A percentile compares a stretch with the other conserved stretches of the same genome.
Evolutionary conservation across 1,140 invertebrate genomes (phyloP).

Genomic region (Drosophila parvula): DNA sequence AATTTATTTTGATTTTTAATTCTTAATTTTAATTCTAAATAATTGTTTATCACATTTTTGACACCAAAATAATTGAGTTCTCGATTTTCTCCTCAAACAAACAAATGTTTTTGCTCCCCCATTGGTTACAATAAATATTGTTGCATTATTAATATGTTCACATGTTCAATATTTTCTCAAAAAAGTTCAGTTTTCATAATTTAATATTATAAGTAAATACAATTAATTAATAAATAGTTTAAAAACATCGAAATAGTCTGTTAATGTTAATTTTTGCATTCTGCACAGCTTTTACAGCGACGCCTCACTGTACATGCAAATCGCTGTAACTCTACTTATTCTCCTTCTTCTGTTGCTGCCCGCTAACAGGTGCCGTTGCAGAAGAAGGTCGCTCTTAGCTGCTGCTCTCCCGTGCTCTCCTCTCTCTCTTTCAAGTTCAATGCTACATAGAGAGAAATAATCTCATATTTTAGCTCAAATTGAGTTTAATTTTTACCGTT

Average conservation of each 20-base stretch:
- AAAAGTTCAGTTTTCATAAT: too few species aligned
- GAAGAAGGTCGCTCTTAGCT: conserved; percentile 37
- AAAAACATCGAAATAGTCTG: neutral
- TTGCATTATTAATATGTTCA: too few species aligned
- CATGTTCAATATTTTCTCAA: too few species aligned
- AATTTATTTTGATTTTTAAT: neutral
- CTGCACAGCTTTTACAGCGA: neutral
- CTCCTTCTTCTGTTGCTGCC: neutral
- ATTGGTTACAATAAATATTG: too few species aligned
- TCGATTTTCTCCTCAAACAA: neutral
- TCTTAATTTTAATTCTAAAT: neutral
- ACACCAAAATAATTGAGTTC: neutral
- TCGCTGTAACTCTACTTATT: conserved; percentile 23
- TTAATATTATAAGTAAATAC: too few species aligned
- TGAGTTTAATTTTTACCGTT: neutral
- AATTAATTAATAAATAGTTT: neutral
- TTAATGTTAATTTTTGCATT: neutral
- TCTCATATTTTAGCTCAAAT: neutral
- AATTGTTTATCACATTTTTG: neutral
- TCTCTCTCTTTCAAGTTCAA: conserved; percentile 72
- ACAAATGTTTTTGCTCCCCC: too few species aligned
- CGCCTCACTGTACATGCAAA: conserved; percentile 33
- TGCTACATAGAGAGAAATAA: conserved; percentile 42
- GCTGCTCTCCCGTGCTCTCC: conserved; percentile 23
- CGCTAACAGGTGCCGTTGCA: conserved; percentile 56